Base-by-base conservation (phyloP, 2,888 invertebrate genomes). In the Empis livida region DNA sequence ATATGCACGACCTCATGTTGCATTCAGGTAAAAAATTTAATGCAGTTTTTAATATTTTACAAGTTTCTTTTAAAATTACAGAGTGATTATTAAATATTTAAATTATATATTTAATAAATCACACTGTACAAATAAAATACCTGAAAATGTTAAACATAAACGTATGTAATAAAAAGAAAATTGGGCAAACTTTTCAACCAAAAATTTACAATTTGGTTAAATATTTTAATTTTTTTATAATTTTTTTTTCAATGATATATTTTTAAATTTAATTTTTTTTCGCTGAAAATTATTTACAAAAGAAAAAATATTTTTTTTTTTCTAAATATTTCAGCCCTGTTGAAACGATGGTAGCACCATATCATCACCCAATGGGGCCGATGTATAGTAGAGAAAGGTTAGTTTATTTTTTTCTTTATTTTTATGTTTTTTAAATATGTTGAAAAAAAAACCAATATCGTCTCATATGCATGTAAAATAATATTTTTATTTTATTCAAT, bases 1-100 rank as follows among this genome's bases (percentile, higher is more conserved):
- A 65, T 94, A 94, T 65, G 93, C 93, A 9, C 74, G 94, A 55
- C 94, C 95, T 0, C 94, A 94, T 65, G 87, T 88, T 43, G 90
- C 90, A 10, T 91, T 91, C 74, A 73, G 92, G 69, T 70, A 56
- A 51, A 53, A 35, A 35, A n/a, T 32, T 32, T 32, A 20, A 20
- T 20, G 20, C 3, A 20, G 6, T 20, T 20, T 20, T 20, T n/a
- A n/a, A n/a, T n/a, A n/a, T n/a, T n/a, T n/a, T n/a, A 32, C 3
- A 32, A 13, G 9, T 13, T 32, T 32, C 32, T 32, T 32, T 32
- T 4, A 5, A 10, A 32, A 32, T 35, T 35, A 35, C 35, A 35
- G 13, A 35, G 3, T 8, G 13, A 45, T 49, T 49, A 27, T 5
- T 20, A 20, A 20, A 20, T 20, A 20, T 20, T 20, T 20, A 5